These are phyloP conservation scores for Labeo rohita DNA, from an alignment of 2,113 vertebrate genomes.

Conservation along the genomic window DNA sequence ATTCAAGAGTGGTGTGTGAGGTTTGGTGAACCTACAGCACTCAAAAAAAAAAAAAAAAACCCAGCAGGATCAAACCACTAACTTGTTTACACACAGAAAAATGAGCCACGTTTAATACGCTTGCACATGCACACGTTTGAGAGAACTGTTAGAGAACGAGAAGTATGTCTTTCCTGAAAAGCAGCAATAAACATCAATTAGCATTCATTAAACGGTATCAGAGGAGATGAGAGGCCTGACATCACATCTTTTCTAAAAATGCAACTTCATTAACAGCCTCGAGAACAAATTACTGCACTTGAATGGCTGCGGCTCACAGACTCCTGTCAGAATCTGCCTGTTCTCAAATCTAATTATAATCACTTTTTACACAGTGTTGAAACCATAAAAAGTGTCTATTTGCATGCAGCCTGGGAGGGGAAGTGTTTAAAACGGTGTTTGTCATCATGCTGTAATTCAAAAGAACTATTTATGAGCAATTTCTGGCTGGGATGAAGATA, in stretches of 20 bases:
- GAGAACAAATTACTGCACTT: conserved; percentile 17
- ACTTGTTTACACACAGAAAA: neutral
- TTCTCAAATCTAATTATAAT: conserved; percentile 36
- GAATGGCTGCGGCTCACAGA: neutral
- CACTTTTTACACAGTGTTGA: neutral
- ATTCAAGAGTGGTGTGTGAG: neutral
- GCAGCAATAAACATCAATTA: conserved; percentile 22
- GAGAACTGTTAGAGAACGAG: neutral
- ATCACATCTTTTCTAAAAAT: conserved; percentile 27
- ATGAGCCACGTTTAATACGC: neutral
- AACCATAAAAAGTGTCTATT: neutral
- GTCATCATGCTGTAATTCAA: neutral
- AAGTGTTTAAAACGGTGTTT: neutral
- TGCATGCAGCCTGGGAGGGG: neutral
- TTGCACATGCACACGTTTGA: neutral
- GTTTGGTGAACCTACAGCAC: neutral
- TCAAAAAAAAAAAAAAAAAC: too few relatives aligned
- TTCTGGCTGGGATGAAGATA: neutral
- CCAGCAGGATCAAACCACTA: neutral
- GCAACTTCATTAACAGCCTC: conserved; percentile 39
- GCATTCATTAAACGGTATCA: neutral
- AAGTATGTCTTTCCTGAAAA: neutral
- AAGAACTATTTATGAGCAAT: neutral
- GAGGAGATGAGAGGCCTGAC: conserved; percentile 19
- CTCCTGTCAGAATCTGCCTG: conserved; percentile 33